Evolutionary conservation across 30 jellyfish, hydroid and myxozoan genomes (phyloP), one percentile per base, ranked within the genome.

Genomic region (Hydractinia echinata): DNA sequence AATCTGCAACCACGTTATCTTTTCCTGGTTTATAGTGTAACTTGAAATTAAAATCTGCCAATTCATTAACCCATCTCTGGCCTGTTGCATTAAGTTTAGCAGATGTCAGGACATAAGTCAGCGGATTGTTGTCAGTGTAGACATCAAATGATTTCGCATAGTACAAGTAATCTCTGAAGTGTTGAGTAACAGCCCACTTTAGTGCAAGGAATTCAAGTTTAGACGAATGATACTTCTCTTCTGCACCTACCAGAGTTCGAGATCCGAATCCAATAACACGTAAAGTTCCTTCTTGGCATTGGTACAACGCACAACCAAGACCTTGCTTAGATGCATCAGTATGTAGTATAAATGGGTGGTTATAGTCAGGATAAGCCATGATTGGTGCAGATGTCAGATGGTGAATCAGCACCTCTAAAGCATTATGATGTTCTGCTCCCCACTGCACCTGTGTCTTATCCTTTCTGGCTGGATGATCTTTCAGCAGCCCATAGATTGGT

Each of bases 51-150:
- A 83, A 73, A 76, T 83, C 86, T 7, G 86, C 85, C 91, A 77
- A 85, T 19, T 54, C 94, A 60, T 53, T 85, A 83, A 5, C 44
- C 44, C 44, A 30, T 30, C 44, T 30, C 44, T 30, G 44, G 44
- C 94, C 89, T 66, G 89, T 85, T 61, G 94, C 94, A 21, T 66
- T 85, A 56, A 85, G 58, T 61, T 85, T 77, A 30, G 88, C 94
- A 8, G 94, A 21, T 13, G 89, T 11, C 79, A 85, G 39, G 20
- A 77, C 89, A 55, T 88, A 88, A 54, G 44, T 30, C 44, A 30
- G 44, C 44, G 44, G 44, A 30, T 80, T 79, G 61, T 85, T 78
- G 30, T 85, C 84, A 67, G 94, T 85, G 53, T 49, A 67, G 51
- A 85, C 94, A 9, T 81, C 67, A 68, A 85, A 85, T 10, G 85